Percentiles rank a stretch among this genome's conserved stretches.
phyloP scores from a whole-genome alignment of 2,113 vertebrate species.

The Nannospalax galili region DNA sequence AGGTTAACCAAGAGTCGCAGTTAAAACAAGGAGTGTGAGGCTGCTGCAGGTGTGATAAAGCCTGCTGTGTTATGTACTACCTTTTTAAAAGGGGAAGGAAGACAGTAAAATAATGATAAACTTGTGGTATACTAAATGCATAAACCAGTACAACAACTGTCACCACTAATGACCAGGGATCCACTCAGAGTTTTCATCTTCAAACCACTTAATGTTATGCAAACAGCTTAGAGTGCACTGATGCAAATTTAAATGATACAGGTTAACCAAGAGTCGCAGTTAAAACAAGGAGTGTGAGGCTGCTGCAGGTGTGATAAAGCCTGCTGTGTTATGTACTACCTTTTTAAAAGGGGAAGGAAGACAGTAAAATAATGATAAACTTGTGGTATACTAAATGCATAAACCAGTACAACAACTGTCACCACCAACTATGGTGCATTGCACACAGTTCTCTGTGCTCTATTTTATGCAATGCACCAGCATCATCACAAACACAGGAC shows the following conservation, averaged over 20 bases:
- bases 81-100: not conserved
- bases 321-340: not conserved
- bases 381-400: too few relatives aligned
- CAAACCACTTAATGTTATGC: accelerated
- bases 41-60: not conserved
- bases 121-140: too few relatives aligned
- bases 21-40: not conserved
- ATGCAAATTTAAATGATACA: too few relatives aligned
- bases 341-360: not conserved
- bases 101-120: not conserved
- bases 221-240: not conserved
- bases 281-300: not conserved
- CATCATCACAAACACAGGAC: not conserved
- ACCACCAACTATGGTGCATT: not conserved
- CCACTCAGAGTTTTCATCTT: too few relatives aligned
- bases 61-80: not conserved
- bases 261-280: too few relatives aligned
- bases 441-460: too few relatives aligned
- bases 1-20: too few relatives aligned
- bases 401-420: too few relatives aligned
- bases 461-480: not conserved
- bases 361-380: not conserved
- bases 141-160: too few relatives aligned
- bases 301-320: not conserved
- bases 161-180: not conserved